Conservation (phyloP, 2,113 vertebrate species). For the Lophotis ruficrista region DNA sequence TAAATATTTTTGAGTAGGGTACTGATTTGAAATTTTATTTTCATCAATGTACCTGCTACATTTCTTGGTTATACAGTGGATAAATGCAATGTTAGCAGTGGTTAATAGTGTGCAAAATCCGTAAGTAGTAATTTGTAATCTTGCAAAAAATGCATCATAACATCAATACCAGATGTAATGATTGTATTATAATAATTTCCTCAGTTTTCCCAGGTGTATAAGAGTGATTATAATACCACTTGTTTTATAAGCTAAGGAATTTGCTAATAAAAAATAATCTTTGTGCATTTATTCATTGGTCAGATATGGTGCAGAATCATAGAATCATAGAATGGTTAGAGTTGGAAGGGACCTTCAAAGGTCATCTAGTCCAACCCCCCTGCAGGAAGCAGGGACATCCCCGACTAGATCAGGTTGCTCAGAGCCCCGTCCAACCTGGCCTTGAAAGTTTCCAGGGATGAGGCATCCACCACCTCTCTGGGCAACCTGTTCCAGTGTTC, state of each 20-base stretch:
- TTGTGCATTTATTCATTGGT: slow-evolving; percentile 29
- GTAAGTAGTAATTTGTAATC: slow-evolving; percentile 11
- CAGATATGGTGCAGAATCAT: not conserved
- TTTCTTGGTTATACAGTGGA: not conserved
- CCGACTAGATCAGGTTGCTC: too few relatives aligned
- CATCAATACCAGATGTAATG: slow-evolving; percentile 1
- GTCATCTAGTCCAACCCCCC: too few relatives aligned
- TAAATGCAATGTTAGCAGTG: not conserved
- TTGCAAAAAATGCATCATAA: not conserved
- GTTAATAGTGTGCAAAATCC: not conserved
- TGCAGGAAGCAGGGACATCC: too few relatives aligned
- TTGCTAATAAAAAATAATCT: slow-evolving; percentile 59
- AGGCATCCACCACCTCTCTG: too few relatives aligned
- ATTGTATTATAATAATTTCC: slow-evolving; percentile 57
- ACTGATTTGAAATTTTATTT: not conserved
- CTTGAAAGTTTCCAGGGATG: too few relatives aligned
- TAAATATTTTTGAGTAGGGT: not conserved
- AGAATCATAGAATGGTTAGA: too few relatives aligned
- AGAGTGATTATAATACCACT: slow-evolving; percentile 44
- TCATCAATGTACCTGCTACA: not conserved
- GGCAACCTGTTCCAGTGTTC: too few relatives aligned
- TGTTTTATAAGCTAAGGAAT: slow-evolving; percentile 50
- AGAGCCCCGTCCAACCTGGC: too few relatives aligned
- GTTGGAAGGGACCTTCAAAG: too few relatives aligned
- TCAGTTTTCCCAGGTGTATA: slow-evolving; percentile 56